A percentile compares a stretch with the other conserved stretches of the same genome.
These are phyloP conservation scores for Drosophila sulfurigaster DNA, from an alignment of 1,140 invertebrate species.

Conservation along the genomic window DNA sequence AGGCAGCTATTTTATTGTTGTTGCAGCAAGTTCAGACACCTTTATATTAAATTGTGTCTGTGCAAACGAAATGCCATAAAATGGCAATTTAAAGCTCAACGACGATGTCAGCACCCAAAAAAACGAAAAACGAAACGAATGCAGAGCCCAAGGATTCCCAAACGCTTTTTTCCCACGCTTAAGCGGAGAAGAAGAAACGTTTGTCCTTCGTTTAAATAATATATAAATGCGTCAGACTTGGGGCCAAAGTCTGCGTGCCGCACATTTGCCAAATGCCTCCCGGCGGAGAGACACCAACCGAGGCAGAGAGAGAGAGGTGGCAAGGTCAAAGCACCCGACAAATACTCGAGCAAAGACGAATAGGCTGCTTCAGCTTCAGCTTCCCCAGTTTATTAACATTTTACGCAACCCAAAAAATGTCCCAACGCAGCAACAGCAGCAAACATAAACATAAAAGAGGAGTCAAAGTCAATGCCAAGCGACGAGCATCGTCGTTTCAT, in stretches of 20 bases:
- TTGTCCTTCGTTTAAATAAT: conserved; percentile 78
- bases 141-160: conserved; percentile 1
- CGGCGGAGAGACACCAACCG: conserved; percentile 41
- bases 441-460: conserved; percentile 49
- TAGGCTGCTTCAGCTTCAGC: conserved; percentile 36
- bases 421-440: conserved; percentile 39
- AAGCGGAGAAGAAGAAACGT: conserved; percentile 23
- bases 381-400: conserved; percentile 78
- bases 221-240: conserved; percentile 69
- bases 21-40: conserved; percentile 69
- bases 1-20: not conserved
- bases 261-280: conserved; percentile 79
- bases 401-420: conserved; percentile 53
- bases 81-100: conserved; percentile 68
- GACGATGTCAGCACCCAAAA: conserved; percentile 7
- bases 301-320: conserved; percentile 38
- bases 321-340: conserved; percentile 82
- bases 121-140: too few relatives aligned
- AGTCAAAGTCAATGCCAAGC: conserved; percentile 19
- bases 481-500: not conserved
- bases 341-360: conserved; percentile 31
- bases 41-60: conserved; percentile 81
- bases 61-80: conserved; percentile 69
- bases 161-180: conserved; percentile 68
- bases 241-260: conserved; percentile 73